A percentile compares a stretch with the other conserved stretches of the same genome.
Conservation (phyloP, 2,113 vertebrate species). For the Syngnathus typhle region DNA sequence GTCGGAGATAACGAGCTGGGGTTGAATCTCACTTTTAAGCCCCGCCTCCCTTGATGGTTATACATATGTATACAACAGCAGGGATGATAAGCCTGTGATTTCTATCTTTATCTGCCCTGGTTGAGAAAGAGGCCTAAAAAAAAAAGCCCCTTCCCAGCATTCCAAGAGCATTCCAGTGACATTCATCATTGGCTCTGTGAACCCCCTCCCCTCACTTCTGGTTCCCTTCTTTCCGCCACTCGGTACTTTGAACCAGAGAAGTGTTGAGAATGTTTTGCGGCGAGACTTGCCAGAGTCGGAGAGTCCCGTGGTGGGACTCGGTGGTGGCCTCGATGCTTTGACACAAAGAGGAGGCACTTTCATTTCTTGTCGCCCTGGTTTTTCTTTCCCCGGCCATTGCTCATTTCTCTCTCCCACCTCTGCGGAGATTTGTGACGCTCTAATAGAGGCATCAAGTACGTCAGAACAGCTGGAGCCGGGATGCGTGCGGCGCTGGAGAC, state of each 20-base stretch:
- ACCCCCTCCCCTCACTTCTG: constrained; percentile 7
- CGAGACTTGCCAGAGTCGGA: constrained; percentile 24
- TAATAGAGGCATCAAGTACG: constrained; percentile 63
- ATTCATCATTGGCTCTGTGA: constrained; percentile 46
- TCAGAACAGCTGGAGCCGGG: constrained; percentile 63
- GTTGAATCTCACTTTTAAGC: constrained; percentile 40
- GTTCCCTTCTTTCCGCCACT: constrained; percentile 16
- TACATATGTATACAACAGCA: constrained; percentile 38
- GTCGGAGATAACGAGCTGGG: constrained; percentile 36
- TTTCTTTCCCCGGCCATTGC: constrained; percentile 39
- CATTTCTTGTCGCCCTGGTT: not conserved
- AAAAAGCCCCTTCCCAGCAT: constrained; percentile 48
- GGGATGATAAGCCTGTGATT: constrained; percentile 62
- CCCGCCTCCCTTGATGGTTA: constrained; percentile 21
- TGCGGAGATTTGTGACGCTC: constrained; percentile 47
- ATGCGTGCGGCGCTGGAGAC: constrained; percentile 22
- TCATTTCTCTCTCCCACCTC: constrained; percentile 27
- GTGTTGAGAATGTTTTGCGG: constrained; percentile 20
- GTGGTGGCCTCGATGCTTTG: not conserved
- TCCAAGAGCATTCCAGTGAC: constrained; percentile 53
- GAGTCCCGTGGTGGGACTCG: not conserved
- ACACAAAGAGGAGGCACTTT: constrained; percentile 17
- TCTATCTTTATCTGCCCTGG: constrained; percentile 55
- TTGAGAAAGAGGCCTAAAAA: constrained; percentile 23
- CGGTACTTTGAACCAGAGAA: constrained; percentile 23